Evolutionary conservation across 2,797 vertebrate genomes (phyloP).

Genomic region (Pseudomugil gertrudae): DNA sequence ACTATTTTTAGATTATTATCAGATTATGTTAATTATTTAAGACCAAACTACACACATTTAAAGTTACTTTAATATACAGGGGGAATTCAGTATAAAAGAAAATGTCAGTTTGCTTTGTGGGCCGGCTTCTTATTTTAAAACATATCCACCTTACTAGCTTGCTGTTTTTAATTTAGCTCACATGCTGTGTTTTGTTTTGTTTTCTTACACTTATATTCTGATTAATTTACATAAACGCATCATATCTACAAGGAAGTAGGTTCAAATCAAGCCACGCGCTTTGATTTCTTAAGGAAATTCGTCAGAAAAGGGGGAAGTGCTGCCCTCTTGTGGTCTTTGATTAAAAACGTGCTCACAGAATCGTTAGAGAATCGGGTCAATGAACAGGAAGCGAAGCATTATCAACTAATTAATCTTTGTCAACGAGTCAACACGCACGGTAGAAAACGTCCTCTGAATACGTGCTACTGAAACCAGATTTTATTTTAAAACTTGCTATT

Average conservation of each 20-base stretch:
- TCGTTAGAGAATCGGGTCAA: background rate
- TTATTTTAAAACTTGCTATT: background rate
- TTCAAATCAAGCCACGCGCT: background rate
- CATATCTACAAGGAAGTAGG: background rate
- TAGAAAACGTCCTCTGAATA: background rate
- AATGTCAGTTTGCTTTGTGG: background rate
- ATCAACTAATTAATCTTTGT: background rate
- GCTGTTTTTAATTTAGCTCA: background rate
- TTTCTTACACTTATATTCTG: too few relatives aligned
- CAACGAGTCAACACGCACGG: background rate
- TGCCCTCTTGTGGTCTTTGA: constrained; percentile 8
- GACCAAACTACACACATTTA: background rate
- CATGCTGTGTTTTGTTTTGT: background rate
- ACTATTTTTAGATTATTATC: background rate
- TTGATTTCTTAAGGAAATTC: background rate
- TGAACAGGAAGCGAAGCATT: background rate
- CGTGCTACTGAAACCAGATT: background rate
- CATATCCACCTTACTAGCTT: background rate
- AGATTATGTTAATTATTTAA: background rate
- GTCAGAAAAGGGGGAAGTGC: background rate
- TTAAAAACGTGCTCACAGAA: background rate
- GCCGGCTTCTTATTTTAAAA: background rate
- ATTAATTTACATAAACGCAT: too few relatives aligned
- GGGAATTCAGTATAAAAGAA: background rate
- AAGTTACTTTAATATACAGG: background rate